Base-by-base conservation (phyloP, 1,140 invertebrate species). In the Zaprionus taronus region DNA sequence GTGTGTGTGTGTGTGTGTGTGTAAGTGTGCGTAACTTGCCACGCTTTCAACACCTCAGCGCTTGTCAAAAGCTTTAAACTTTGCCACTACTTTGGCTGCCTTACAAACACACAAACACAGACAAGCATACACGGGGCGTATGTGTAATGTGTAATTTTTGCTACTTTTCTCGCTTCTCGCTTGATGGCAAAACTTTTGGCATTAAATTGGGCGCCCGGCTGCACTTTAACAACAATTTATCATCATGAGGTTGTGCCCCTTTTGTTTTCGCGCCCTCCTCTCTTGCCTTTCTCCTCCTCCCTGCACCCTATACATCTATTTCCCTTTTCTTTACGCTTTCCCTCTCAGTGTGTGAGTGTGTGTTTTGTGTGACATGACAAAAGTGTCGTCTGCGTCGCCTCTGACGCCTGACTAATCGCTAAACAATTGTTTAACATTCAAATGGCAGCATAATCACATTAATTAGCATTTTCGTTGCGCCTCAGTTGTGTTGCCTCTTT, bases 351-450 rank as follows among this genome's bases (percentile, higher is more conserved):
- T 20, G 14, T 41, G 28, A 9, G 28, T 49, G 24, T 2, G 28
- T 28, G 20, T 22, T 20, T 1, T 20, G 9, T 51, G 47, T 24
- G 20, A 51, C 47, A 51, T 14, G 47, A 51, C 47, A 51, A 76
- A 80, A 72, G 67, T 77, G 56, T 74, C 47, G 64, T 61, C 28
- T 24, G 44, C 58, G 51, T 47, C 68, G 57, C 57, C 55, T 22
- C 55, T 81, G 74, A 83, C 81, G 83, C 78, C 85, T 90, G 85
- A 90, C 82, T 90, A 90, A 90, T 90, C 82, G 81, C 80, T 90
- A 85, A 90, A 82, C 85, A 91, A 90, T 90, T 90, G 85, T 90
- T 90, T 80, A 85, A 90, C 85, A 89, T 89, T 80, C 72, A 84
- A 89, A 89, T 61, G 76, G 81, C 85, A 83, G 77, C 85, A 85